These are phyloP conservation scores for Arizona elegans DNA, from an alignment of 2,113 vertebrate genomes.

Conservation along the genomic window DNA sequence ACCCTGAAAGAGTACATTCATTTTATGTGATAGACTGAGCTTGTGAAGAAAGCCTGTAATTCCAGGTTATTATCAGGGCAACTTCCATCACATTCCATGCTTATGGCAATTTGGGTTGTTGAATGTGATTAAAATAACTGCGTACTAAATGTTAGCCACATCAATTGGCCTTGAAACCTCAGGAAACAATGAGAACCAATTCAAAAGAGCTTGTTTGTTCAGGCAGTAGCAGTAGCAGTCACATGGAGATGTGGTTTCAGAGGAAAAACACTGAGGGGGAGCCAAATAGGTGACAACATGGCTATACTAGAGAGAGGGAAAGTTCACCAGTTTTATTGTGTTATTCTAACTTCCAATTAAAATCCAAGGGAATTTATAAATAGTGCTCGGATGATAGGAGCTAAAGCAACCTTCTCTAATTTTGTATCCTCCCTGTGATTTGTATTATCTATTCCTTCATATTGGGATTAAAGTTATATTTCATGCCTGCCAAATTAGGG, in stretches of 20 bases:
- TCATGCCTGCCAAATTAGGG: not conserved
- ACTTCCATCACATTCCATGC: not conserved
- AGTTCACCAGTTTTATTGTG: not conserved
- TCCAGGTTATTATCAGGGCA: not conserved
- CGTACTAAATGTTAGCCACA: not conserved
- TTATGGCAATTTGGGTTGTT: not conserved
- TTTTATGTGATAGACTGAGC: not conserved
- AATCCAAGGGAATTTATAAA: not conserved
- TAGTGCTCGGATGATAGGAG: not conserved
- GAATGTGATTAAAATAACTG: not conserved
- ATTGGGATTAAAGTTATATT: not conserved
- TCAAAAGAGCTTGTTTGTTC: not conserved
- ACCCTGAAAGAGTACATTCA: not conserved
- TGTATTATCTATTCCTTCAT: not conserved
- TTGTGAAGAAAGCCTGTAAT: not conserved
- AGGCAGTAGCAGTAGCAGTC: not conserved
- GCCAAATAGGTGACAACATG: not conserved
- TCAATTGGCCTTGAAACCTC: not conserved
- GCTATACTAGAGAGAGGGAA: not conserved
- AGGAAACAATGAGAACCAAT: not conserved
- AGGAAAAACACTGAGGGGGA: not conserved
- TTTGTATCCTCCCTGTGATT: not conserved
- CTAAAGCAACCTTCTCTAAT: not conserved
- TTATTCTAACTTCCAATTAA: not conserved
- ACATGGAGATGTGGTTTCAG: not conserved